Evolutionary conservation across 2,888 invertebrate genomes (phyloP), one percentile per base, ranked within the genome.

Genomic region (Pyrrhia umbra): DNA sequence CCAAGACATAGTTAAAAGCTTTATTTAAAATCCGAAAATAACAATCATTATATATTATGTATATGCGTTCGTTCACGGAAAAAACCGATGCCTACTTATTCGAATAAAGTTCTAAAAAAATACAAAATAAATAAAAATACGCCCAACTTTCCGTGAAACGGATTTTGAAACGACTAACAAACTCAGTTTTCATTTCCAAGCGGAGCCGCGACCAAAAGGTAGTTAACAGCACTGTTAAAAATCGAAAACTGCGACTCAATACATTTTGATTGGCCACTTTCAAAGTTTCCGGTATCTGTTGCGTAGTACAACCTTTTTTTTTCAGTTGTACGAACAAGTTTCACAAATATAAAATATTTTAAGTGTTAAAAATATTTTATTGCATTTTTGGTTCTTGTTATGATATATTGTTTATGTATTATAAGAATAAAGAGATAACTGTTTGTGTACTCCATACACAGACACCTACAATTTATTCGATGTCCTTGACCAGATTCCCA

Each of bases 241-340:
- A 59, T 50, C 21, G 27, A 59, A 62, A 30, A 52, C 49, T 34
- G 39, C 39, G 10, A 46, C 46, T 56, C 77, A 69, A 69, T 67
- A 61, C 47, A 67, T 67, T 69, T 67, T 64, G 69, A 69, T 67
- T 64, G 63, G 37, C 61, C 50, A 62, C 56, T 73, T 67, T 64
- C 57, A 59, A 61, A 37, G 21, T 46, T 18, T 37, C 15, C 30
- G 18, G 43, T 55, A 42, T 59, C 27, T 30, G 18, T 20, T 23
- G 2, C 6, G 42, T n/a, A 9, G 15, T 55, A 45, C 16, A 42
- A 43, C 13, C 9, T 6, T 50, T 56, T 52, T 64, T 55, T 54
- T 9, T n/a, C 13, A 16, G 15, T 10, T n/a, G 13, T 18, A 15
- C 6, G 6, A 25, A 2, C n/a, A 25, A 42, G 40, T 30, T 4